Conservation (phyloP, 2,797 vertebrate species). For the Luscinia luscinia region DNA sequence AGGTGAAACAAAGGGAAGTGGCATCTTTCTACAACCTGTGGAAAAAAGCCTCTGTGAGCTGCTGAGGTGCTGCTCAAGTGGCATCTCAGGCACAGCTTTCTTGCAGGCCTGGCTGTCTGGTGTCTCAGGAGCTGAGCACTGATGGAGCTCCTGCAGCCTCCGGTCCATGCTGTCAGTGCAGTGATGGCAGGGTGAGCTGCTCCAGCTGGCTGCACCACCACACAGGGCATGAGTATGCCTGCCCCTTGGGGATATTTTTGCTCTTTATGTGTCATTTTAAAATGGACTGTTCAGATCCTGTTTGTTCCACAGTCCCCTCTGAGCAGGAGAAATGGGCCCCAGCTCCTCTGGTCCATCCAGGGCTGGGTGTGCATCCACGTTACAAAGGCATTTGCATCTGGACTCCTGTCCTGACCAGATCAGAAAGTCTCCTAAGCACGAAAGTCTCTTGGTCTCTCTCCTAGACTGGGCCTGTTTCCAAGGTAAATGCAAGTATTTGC, state of each 20-base stretch:
- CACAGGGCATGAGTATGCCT: background rate
- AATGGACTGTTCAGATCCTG: background rate
- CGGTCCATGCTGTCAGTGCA: background rate
- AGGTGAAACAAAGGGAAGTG: background rate
- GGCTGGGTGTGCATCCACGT: background rate
- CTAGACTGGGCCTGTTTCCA: conserved; percentile 1
- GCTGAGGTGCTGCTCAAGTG: background rate
- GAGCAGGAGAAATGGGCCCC: background rate
- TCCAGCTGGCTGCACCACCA: background rate
- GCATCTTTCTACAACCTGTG: background rate
- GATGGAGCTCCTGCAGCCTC: background rate
- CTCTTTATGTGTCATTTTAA: background rate
- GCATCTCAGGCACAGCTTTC: background rate
- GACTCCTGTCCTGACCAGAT: background rate
- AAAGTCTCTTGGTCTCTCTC: background rate
- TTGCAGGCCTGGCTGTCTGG: background rate
- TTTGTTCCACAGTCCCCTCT: background rate
- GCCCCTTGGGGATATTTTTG: background rate
- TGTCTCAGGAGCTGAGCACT: background rate
- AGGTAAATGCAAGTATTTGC: background rate
- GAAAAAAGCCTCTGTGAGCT: background rate
- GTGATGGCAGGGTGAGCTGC: background rate
- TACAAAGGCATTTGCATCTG: background rate
- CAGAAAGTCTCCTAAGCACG: background rate
- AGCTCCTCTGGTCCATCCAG: background rate